Evolutionary conservation across 2,113 vertebrate genomes (phyloP).

Genomic region (Vulpes lagopus): DNA sequence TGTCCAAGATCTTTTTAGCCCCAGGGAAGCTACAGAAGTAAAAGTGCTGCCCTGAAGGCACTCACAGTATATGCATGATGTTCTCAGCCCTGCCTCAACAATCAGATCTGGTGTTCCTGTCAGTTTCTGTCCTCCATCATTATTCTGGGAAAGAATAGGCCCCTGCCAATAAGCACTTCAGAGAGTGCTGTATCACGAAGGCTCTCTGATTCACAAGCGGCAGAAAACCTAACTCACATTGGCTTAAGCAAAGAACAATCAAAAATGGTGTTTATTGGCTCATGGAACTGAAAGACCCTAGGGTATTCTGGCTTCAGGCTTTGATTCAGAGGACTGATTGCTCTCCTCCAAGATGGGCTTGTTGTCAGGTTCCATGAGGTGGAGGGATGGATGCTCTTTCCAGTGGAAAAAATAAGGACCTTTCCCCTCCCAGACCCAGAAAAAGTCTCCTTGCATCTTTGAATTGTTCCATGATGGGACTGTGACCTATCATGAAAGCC

Average conservation of each 20-base stretch:
- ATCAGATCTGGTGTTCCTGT: not conserved
- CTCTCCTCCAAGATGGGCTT: not conserved
- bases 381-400: not conserved
- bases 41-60: not conserved
- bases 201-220: not conserved
- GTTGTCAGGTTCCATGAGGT: not conserved
- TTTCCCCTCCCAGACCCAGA: not conserved
- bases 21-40: not conserved
- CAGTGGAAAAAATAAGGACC: not conserved
- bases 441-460: not conserved
- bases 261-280: not conserved
- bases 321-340: not conserved
- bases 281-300: not conserved
- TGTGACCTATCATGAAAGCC: not conserved
- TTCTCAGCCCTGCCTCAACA: not conserved
- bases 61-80: not conserved
- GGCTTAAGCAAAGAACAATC: not conserved
- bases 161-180: not conserved
- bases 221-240: slow-evolving; percentile 34
- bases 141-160: not conserved
- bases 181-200: not conserved
- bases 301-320: not conserved
- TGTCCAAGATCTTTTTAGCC: not conserved
- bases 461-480: not conserved
- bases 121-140: not conserved